Evolutionary conservation across 2,888 invertebrate genomes (phyloP).

Genomic region (Rambutsinella grinnellia): DNA sequence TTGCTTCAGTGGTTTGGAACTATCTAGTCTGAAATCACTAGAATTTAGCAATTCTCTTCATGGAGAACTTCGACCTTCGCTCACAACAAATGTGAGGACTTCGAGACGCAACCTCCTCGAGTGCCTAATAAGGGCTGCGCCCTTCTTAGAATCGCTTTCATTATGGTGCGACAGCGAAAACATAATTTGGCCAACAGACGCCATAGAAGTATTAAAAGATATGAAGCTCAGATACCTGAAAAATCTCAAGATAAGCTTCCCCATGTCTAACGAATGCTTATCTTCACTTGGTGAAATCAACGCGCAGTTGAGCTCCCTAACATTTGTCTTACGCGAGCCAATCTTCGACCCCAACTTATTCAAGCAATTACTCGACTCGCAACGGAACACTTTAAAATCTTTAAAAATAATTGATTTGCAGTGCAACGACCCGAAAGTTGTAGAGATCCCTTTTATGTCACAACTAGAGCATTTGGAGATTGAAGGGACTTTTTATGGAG

Average conservation of each 20-base stretch:
- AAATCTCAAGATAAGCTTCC: conserved; percentile 44
- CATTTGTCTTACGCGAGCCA: conserved; percentile 39
- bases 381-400: conserved; percentile 14
- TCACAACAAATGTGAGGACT: conserved; percentile 21
- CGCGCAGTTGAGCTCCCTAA: conserved; percentile 30
- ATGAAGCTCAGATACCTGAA: conserved; percentile 18
- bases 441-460: conserved; percentile 35
- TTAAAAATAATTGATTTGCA: conserved; percentile 43
- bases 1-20: conserved; percentile 31
- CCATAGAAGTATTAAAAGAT: conserved; percentile 21
- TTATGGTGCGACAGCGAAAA: conserved; percentile 52
- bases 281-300: conserved; percentile 25
- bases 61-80: conserved; percentile 34
- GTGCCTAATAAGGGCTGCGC: conserved; percentile 22
- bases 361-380: conserved; percentile 33
- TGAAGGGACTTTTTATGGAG: conserved; percentile 48
- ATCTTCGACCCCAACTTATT: conserved; percentile 23
- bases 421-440: conserved; percentile 31
- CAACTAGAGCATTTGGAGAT: conserved; percentile 36
- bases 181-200: conserved; percentile 37
- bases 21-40: conserved; percentile 29
- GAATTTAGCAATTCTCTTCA: conserved; percentile 44
- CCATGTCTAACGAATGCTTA: conserved; percentile 32
- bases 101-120: conserved; percentile 33
- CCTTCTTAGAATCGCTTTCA: conserved; percentile 26